Evolutionary conservation across 2,113 vertebrate species (phyloP).

Genomic region (Meleagris gallopavo): DNA sequence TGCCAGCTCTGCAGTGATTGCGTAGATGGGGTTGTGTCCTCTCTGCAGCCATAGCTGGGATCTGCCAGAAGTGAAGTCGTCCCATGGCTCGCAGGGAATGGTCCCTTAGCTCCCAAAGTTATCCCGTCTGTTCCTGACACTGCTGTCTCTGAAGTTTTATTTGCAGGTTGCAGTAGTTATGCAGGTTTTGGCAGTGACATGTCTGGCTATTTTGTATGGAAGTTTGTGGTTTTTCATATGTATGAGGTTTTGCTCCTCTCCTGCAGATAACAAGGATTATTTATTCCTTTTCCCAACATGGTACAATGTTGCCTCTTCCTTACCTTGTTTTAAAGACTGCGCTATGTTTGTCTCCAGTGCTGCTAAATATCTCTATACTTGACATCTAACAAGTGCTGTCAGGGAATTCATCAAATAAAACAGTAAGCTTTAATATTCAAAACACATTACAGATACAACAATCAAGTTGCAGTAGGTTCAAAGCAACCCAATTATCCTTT

Average conservation of each 20-base stretch:
- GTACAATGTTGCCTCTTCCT: not conserved
- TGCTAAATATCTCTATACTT: not conserved
- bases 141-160: not conserved
- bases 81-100: not conserved
- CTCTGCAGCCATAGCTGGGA: not conserved
- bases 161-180: not conserved
- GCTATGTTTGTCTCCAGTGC: not conserved
- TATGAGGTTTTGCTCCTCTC: not conserved
- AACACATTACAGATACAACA: not conserved
- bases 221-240: not conserved
- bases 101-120: not conserved
- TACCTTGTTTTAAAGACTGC: not conserved
- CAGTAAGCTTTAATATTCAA: not conserved
- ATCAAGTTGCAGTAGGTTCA: not conserved
- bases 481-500: not conserved
- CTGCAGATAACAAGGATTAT: not conserved
- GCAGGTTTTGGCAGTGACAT: not conserved
- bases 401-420: not conserved
- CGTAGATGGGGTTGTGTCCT: not conserved
- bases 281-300: not conserved
- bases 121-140: not conserved
- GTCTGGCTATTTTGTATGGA: rapidly evolving
- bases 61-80: not conserved
- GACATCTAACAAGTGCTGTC: not conserved
- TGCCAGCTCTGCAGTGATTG: not conserved